Conservation (phyloP, 2,113 vertebrate genomes). For the Semnornis frantzii region DNA sequence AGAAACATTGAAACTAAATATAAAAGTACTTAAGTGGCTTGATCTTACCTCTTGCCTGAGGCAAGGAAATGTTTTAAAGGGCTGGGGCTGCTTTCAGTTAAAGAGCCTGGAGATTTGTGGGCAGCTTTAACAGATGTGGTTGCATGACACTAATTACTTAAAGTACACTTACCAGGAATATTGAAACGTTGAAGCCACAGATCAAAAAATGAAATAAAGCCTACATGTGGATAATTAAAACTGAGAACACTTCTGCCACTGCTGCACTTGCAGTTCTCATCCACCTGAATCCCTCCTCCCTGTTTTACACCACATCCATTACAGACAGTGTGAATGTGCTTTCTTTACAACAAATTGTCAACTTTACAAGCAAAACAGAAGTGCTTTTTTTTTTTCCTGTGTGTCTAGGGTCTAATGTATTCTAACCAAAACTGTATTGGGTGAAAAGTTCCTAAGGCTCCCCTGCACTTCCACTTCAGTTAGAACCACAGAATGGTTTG, state of each 20-base stretch:
- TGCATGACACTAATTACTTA: neutral
- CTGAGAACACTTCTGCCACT: neutral
- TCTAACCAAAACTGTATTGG: neutral
- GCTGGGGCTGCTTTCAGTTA: neutral
- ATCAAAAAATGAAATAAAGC: neutral
- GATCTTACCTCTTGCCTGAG: neutral
- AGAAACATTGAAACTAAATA: neutral
- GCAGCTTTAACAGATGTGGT: neutral
- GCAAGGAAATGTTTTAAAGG: neutral
- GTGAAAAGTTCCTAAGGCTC: neutral
- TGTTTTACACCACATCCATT: slow-evolving; percentile 14
- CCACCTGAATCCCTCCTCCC: neutral
- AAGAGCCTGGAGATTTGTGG: neutral
- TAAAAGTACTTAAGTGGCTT: neutral
- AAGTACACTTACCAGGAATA: neutral
- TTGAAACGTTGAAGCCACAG: neutral
- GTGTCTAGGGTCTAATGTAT: neutral
- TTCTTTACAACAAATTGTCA: slow-evolving; percentile 35
- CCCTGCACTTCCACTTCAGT: neutral
- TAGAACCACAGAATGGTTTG: neutral
- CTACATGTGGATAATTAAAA: slow-evolving; percentile 13
- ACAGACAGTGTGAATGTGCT: slow-evolving; percentile 6
- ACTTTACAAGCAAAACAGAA: neutral
- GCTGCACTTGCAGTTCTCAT: neutral
- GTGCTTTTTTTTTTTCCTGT: neutral